These are phyloP conservation scores for Anguilla megastoma DNA, from an alignment of 2,797 vertebrate species.

Conservation along the genomic window DNA sequence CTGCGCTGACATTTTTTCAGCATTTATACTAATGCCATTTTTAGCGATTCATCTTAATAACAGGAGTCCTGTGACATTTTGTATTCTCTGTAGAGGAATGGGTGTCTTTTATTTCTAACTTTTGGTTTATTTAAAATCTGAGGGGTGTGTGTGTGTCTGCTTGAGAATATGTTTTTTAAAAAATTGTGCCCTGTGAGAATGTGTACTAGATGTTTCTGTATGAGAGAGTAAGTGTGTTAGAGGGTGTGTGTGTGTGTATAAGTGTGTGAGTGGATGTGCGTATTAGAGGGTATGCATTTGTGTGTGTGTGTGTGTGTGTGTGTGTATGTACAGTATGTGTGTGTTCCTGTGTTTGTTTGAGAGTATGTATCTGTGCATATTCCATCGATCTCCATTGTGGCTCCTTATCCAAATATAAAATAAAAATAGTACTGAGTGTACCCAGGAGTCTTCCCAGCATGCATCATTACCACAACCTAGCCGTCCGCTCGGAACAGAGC, in stretches of 20 bases:
- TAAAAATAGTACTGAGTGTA: background rate
- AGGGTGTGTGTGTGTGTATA: background rate
- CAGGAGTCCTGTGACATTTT: background rate
- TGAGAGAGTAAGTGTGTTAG: too few relatives aligned
- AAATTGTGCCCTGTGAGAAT: background rate
- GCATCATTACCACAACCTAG: background rate
- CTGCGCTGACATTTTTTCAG: background rate
- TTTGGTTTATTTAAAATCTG: background rate
- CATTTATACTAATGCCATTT: background rate
- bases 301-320: background rate
- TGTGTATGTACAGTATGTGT: background rate
- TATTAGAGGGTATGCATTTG: background rate
- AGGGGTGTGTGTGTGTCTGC: background rate
- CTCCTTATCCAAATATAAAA: background rate
- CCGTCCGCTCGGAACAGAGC: background rate
- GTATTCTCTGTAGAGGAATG: background rate
- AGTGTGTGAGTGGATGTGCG: background rate
- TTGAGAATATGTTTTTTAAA: background rate
- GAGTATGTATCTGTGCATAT: background rate
- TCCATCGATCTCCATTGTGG: background rate
- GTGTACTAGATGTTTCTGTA: background rate
- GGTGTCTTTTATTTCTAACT: background rate
- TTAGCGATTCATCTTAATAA: background rate
- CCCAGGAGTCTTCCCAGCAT: background rate
- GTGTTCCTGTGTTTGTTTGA: background rate